phyloP scores from a whole-genome alignment of 2,888 invertebrate genomes.

The Neoascia interrupta region DNA sequence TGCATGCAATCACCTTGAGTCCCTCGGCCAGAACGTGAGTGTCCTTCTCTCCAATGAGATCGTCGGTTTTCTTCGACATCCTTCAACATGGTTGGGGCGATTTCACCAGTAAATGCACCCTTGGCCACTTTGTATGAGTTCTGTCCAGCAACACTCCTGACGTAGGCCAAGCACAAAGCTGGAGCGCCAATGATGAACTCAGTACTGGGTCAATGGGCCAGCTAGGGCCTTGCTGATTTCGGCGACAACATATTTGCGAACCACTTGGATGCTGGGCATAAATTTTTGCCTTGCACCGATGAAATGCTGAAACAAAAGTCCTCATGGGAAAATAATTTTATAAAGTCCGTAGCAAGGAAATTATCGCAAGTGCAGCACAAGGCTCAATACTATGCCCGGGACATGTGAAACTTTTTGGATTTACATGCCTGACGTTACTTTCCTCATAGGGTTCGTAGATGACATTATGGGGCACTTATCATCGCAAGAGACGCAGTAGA shows the following conservation, averaged over 20 bases:
- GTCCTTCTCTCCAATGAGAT: too few species aligned
- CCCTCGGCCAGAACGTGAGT: slow-evolving; percentile 87
- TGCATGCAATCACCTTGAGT: slow-evolving; percentile 93
- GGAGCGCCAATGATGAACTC: too few species aligned
- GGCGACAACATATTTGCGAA: slow-evolving; percentile 97
- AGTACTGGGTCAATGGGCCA: slow-evolving; percentile 89
- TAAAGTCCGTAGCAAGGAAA: too few species aligned
- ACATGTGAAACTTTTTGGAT: too few species aligned
- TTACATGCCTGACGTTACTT: too few species aligned
- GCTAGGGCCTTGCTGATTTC: slow-evolving; percentile 97
- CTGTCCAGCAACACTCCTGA: slow-evolving; percentile 92
- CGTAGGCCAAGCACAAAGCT: slow-evolving; percentile 89
- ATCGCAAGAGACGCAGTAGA: too few species aligned
- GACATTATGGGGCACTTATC: too few species aligned
- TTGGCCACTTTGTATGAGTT: slow-evolving; percentile 90
- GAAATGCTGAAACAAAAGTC: slow-evolving; percentile 64
- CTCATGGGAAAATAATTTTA: too few species aligned
- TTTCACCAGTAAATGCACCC: slow-evolving; percentile 98
- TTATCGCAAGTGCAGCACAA: too few species aligned
- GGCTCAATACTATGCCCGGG: too few species aligned
- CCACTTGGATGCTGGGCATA: slow-evolving; percentile 81
- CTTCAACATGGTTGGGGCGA: slow-evolving; percentile 97
- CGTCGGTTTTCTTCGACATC: slow-evolving; percentile 94
- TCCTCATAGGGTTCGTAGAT: too few species aligned
- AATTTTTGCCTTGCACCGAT: slow-evolving; percentile 49